These are phyloP conservation scores for Scaptomyza tumidula DNA, from an alignment of 2,888 invertebrate genomes.

Conservation along the genomic window DNA sequence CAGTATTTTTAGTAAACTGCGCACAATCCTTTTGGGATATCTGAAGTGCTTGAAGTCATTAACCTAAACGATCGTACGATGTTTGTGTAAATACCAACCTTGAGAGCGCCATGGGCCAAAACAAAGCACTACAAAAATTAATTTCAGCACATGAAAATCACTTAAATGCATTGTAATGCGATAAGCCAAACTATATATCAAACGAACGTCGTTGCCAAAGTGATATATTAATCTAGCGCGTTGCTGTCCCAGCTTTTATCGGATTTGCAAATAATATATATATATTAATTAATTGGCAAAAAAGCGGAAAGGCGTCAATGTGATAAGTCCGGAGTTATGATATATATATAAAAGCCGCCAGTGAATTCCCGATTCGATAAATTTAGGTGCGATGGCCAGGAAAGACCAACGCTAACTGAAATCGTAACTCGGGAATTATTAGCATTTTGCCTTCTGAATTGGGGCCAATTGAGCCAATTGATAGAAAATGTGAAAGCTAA, in stretches of 20 bases:
- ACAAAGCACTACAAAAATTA: slow-evolving; percentile 38
- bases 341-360: slow-evolving; percentile 4
- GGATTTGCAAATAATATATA: slow-evolving; percentile 45
- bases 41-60: slow-evolving; percentile 28
- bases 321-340: slow-evolving; percentile 35
- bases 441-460: slow-evolving; percentile 45
- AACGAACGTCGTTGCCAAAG: not conserved
- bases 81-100: slow-evolving; percentile 61
- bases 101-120: slow-evolving; percentile 31
- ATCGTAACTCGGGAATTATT: slow-evolving; percentile 38
- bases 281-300: slow-evolving; percentile 59
- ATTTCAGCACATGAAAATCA: slow-evolving; percentile 40
- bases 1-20: slow-evolving; percentile 7
- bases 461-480: slow-evolving; percentile 35
- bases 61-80: slow-evolving; percentile 10
- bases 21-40: not conserved
- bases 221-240: slow-evolving; percentile 16
- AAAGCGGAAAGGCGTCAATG: slow-evolving; percentile 32
- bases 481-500: slow-evolving; percentile 43
- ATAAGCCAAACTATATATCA: slow-evolving; percentile 17
- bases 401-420: slow-evolving; percentile 74
- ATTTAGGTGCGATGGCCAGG: slow-evolving; percentile 66
- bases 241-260: slow-evolving; percentile 6
- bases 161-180: slow-evolving; percentile 46
- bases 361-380: slow-evolving; percentile 47